Evolutionary conservation across 2,888 invertebrate genomes (phyloP).

Genomic region (Hoplodrina blanda): DNA sequence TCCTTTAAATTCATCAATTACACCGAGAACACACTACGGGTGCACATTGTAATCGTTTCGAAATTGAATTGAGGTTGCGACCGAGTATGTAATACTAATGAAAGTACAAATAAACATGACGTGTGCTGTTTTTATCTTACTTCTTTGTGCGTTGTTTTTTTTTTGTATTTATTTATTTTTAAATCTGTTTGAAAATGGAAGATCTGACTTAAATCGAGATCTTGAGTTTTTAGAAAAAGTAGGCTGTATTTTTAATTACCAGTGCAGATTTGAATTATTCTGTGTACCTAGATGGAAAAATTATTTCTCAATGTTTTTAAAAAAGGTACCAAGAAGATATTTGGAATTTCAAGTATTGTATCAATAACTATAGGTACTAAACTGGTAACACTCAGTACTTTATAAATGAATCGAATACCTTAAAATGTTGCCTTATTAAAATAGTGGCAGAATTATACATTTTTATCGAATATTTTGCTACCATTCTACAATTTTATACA

Average conservation of each 20-base stretch:
- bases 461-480: slow-evolving; percentile 52
- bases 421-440: slow-evolving; percentile 49
- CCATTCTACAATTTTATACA: slow-evolving; percentile 50
- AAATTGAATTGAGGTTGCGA: slow-evolving; percentile 39
- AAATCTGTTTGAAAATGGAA: slow-evolving; percentile 1
- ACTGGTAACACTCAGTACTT: not conserved
- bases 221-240: not conserved
- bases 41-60: slow-evolving; percentile 10
- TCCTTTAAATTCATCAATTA: slow-evolving; percentile 5
- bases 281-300: not conserved
- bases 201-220: slow-evolving; percentile 31
- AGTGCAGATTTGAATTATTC: not conserved
- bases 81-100: slow-evolving; percentile 38
- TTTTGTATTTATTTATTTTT: slow-evolving; percentile 9
- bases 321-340: no score
- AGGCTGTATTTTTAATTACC: not conserved
- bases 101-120: slow-evolving; percentile 54
- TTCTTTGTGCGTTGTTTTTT: slow-evolving; percentile 8
- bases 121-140: slow-evolving; percentile 33
- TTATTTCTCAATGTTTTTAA: not conserved
- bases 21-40: not conserved
- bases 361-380: not conserved
- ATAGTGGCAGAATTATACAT: slow-evolving; percentile 20
- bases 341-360: no score
- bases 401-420: not conserved